Conservation (phyloP, 2,888 invertebrate genomes). For the Athalia cordata region DNA sequence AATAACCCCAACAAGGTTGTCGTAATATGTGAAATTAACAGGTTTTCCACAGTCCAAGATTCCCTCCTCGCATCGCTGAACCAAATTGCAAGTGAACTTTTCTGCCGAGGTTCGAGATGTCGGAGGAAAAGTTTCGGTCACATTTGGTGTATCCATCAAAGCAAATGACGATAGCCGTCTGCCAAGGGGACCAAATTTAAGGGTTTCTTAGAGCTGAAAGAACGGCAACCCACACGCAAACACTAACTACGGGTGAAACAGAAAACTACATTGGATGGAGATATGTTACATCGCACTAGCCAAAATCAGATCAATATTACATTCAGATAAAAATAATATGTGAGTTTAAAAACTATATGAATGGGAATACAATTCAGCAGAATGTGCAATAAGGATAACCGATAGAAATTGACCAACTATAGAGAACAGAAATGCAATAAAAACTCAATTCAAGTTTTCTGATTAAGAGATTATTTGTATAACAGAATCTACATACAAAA, state of each 20-base stretch:
- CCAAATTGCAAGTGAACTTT: slow-evolving; percentile 61
- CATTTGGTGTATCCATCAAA: slow-evolving; percentile 66
- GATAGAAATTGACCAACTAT: too few species aligned
- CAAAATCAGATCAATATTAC: not conserved
- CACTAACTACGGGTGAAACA: slow-evolving; percentile 72
- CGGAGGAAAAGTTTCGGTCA: slow-evolving; percentile 59
- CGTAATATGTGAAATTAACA: slow-evolving; percentile 92
- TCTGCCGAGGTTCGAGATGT: slow-evolving; percentile 58
- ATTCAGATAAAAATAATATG: not conserved
- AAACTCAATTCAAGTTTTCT: too few species aligned
- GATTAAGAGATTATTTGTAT: too few species aligned
- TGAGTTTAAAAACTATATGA: too few species aligned
- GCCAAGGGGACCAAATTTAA: slow-evolving; percentile 70
- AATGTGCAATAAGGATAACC: too few species aligned
- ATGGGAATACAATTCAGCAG: too few species aligned
- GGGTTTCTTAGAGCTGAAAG: slow-evolving; percentile 70
- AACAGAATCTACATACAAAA: too few species aligned
- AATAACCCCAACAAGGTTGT: slow-evolving; percentile 90
- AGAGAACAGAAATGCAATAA: too few species aligned
- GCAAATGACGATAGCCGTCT: slow-evolving; percentile 70
- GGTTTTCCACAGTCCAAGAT: slow-evolving; percentile 88
- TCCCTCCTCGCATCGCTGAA: slow-evolving; percentile 77
- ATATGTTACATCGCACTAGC: slow-evolving; percentile 12
- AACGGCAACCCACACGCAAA: slow-evolving; percentile 71
- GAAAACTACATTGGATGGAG: slow-evolving; percentile 63